phyloP scores from a whole-genome alignment of 2,797 vertebrate genomes.

The Melanogrammus aeglefinus region DNA sequence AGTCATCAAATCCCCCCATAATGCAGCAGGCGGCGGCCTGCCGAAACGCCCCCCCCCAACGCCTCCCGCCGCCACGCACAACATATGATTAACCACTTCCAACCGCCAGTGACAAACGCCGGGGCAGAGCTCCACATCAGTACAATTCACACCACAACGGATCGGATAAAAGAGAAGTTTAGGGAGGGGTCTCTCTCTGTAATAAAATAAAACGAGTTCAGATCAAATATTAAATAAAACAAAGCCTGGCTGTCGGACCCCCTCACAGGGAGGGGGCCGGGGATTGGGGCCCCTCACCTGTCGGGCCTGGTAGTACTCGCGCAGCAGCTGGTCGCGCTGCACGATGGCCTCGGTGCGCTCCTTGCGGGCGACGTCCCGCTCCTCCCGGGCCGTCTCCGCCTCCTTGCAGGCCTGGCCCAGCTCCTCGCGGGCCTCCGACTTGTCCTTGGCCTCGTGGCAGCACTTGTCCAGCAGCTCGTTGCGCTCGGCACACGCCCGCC shows the following conservation, averaged over 20 bases:
- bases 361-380: conserved; percentile 82
- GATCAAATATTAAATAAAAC: neutral
- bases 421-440: conserved; percentile 85
- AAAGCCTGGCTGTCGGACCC: too few species aligned
- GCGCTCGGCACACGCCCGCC: conserved; percentile 83
- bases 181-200: conserved; percentile 47
- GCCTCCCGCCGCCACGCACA: too few species aligned
- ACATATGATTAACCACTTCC: neutral
- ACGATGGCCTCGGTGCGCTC: conserved; percentile 86
- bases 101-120: neutral
- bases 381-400: conserved; percentile 84
- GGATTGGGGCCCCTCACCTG: neutral
- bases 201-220: conserved; percentile 25
- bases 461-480: conserved; percentile 90
- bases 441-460: conserved; percentile 87
- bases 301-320: conserved; percentile 82
- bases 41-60: neutral
- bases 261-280: too few species aligned
- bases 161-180: conserved; percentile 45
- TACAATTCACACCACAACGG: neutral
- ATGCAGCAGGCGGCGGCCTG: neutral
- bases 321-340: conserved; percentile 85
- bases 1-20: neutral
- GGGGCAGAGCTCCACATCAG: neutral
- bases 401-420: conserved; percentile 87